A percentile compares a stretch with the other conserved stretches of the same genome.
phyloP scores from a whole-genome alignment of 2,797 vertebrate species.

The Anolis apletophallus region DNA sequence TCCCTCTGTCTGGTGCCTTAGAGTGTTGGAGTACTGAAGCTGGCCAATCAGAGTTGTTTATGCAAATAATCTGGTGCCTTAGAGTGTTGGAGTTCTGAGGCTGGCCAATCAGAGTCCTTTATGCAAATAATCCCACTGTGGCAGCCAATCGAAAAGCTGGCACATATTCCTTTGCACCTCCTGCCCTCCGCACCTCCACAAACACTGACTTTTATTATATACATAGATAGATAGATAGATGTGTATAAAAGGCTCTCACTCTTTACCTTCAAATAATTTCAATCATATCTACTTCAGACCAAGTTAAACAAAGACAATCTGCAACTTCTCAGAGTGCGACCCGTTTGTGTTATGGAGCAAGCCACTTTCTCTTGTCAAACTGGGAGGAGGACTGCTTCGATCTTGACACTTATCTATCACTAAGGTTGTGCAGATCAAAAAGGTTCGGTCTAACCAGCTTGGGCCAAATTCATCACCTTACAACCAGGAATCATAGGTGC shows the following conservation, averaged over 20 bases:
- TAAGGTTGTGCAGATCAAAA: not conserved
- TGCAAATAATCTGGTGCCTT: too few species aligned
- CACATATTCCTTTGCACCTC: too few species aligned
- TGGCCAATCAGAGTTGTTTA: too few species aligned
- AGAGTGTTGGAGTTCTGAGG: too few species aligned
- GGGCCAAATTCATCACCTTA: not conserved
- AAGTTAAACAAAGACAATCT: not conserved
- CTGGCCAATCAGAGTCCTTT: too few species aligned
- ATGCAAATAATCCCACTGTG: too few species aligned
- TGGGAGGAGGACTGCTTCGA: not conserved
- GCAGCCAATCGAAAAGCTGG: too few species aligned
- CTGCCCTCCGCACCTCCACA: too few species aligned
- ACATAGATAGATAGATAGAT: too few species aligned
- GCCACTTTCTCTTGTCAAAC: not conserved
- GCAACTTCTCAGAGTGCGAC: not conserved
- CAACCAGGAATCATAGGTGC: not conserved
- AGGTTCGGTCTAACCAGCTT: too few species aligned
- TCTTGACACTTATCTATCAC: not conserved
- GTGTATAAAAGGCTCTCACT: not conserved
- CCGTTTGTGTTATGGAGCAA: not conserved
- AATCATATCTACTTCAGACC: not conserved
- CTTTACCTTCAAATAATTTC: not conserved
- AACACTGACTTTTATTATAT: not conserved
- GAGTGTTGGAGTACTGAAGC: too few species aligned
- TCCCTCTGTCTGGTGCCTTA: too few species aligned